Conservation (phyloP, 1,140 invertebrate species). For the Hirudo medicinalis region DNA sequence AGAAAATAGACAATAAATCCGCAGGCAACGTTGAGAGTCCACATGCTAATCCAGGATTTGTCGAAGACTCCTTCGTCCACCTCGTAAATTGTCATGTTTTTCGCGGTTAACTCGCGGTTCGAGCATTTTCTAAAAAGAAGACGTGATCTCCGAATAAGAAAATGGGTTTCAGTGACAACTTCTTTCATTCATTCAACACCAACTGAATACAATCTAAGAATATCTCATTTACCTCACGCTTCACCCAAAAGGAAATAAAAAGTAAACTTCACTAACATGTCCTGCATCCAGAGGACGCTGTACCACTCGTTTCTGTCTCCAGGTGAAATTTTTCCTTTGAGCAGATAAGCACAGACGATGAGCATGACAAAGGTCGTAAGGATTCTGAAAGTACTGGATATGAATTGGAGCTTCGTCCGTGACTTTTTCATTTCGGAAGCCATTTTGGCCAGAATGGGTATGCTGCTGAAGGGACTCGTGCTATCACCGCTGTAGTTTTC, state of each 20-base stretch:
- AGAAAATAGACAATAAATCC: conserved; percentile 14
- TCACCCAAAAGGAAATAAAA: too few species aligned
- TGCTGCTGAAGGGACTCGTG: neutral
- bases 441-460: neutral
- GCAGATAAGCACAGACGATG: conserved; percentile 1
- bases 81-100: neutral
- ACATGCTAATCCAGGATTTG: conserved; percentile 12
- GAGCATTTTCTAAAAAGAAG: conserved; percentile 7
- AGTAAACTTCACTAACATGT: neutral
- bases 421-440: neutral
- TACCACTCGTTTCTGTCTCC: conserved; percentile 2
- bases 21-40: neutral
- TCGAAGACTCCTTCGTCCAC: neutral
- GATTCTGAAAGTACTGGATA: conserved; percentile 8
- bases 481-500: conserved; percentile 11
- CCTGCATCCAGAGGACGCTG: neutral
- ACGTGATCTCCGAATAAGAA: neutral
- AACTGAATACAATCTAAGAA: neutral
- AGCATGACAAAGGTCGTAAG: neutral
- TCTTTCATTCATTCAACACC: neutral
- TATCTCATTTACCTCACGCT: too few species aligned
- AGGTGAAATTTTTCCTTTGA: conserved; percentile 1
- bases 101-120: neutral
- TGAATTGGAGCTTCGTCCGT: conserved; percentile 13
- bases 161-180: neutral